A percentile compares a stretch with the other conserved stretches of the same genome.
Evolutionary conservation across 2,113 vertebrate species (phyloP).

Genomic region (Pachyramphus minor): DNA sequence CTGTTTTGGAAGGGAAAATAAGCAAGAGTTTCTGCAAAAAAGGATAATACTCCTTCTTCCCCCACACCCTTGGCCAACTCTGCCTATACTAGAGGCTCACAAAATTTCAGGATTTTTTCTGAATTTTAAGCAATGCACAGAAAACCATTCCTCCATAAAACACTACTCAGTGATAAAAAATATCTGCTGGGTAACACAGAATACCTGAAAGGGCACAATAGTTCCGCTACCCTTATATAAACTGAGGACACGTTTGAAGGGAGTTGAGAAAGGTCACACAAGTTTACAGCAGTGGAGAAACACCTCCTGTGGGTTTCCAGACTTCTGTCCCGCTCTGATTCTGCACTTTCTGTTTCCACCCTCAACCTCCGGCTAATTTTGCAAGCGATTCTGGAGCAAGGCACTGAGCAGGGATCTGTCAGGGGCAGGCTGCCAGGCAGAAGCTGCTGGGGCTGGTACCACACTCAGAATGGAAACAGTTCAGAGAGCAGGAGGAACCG

Average conservation of each 20-base stretch:
- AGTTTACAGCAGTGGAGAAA: neutral
- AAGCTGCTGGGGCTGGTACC: neutral
- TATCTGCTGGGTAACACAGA: neutral
- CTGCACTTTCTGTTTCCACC: neutral
- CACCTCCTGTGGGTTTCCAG: neutral
- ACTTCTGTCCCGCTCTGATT: neutral
- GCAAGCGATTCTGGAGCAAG: neutral
- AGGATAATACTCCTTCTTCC: neutral
- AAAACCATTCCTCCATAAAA: neutral
- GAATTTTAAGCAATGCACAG: neutral
- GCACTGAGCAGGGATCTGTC: neutral
- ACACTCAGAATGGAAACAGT: neutral
- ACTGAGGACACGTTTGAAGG: neutral
- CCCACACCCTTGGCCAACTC: neutral
- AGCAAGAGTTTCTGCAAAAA: neutral
- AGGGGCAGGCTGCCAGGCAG: neutral
- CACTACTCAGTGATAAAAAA: neutral
- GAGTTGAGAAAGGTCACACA: neutral
- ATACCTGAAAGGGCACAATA: neutral
- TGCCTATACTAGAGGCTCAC: neutral
- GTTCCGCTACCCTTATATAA: accelerated
- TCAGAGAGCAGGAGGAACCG: neutral
- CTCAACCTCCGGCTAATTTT: neutral
- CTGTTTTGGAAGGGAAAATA: neutral
- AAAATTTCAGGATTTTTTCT: neutral